Percentiles rank a stretch among this genome's conserved stretches.
Conservation (phyloP, 2,797 vertebrate genomes). For the Sebastes aleutianus region DNA sequence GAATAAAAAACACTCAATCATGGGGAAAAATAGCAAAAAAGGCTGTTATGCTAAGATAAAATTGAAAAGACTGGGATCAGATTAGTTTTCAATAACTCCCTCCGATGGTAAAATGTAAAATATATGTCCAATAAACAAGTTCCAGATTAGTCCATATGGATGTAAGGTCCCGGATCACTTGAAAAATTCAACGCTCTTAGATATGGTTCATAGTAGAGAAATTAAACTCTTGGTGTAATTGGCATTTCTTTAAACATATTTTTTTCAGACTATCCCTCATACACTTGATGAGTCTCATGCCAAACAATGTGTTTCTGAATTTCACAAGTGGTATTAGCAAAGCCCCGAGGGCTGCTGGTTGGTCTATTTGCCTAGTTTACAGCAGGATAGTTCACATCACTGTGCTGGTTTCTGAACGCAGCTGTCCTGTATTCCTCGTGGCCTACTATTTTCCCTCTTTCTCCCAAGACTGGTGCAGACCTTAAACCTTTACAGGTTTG, state of each 20-base stretch:
- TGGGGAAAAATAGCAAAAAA: neutral
- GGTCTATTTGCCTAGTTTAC: slow-evolving; percentile 35
- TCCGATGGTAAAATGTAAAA: neutral
- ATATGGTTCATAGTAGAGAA: neutral
- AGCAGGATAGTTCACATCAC: neutral
- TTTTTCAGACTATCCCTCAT: neutral
- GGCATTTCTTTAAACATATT: neutral
- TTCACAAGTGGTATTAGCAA: neutral
- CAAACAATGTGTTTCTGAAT: neutral
- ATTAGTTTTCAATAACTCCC: neutral
- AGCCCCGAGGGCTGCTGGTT: neutral
- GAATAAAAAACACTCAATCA: neutral
- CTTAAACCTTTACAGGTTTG: neutral
- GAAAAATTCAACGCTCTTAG: neutral
- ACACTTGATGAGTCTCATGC: neutral
- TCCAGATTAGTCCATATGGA: neutral
- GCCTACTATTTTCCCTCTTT: neutral
- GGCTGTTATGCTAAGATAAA: neutral
- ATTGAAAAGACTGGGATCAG: neutral
- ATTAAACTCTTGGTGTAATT: neutral
- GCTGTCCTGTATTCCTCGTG: slow-evolving; percentile 19
- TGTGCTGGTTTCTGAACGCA: slow-evolving; percentile 40
- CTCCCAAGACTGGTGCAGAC: neutral
- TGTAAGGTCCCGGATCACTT: neutral
- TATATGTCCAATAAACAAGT: neutral